Base-by-base conservation (phyloP, 2,113 vertebrate genomes). In the Pogonocichla stellata region DNA sequence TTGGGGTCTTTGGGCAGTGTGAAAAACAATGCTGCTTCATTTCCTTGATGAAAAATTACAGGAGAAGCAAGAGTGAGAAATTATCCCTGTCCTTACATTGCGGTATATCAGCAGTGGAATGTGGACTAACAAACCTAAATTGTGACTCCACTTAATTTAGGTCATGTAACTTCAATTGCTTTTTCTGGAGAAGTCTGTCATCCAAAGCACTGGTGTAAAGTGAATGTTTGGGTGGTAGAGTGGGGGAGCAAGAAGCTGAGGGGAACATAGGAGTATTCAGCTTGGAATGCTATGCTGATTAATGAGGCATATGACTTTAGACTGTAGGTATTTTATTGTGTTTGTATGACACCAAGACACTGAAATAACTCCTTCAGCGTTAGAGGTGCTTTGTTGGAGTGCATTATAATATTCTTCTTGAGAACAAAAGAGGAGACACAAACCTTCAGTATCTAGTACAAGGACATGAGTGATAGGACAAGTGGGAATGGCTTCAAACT, bases 41-140 rank as follows among this genome's bases (percentile, higher is more conserved):
- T 81, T 42, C 24, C 74, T 51, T 69, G 36, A 9, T 84, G 85
- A 43, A 93, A 72, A 58, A 43, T 58, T 86, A 57, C 11, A 34
- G 29, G 22, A 73, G 95, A 95, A 92, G 69, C 56, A 73, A 74
- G 91, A 95, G 54, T 11, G 56, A 79, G 93, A 94, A 96, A 34
- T 88, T 5, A 66, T 65, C 43, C 54, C 10, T 54, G 66, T 56
- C 54, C 42, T 91, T n/a, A 8, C 3, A 10, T 28, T n/a, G 60
- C 54, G 28, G 7, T 66, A 0, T 34, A 28, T 64, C 60, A 24
- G 54, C 19, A 90, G 22, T 11, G 14, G 24, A 19, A n/a, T 53
- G 43, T 5, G 14, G 36, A 31, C 53, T 53, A n/a, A 33, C 34
- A 36, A 36, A 20, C 18, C 29, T 28, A 16, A 66, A 26, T 47